Conservation (phyloP, 2,797 vertebrate genomes). For the Ataeniobius toweri region DNA sequence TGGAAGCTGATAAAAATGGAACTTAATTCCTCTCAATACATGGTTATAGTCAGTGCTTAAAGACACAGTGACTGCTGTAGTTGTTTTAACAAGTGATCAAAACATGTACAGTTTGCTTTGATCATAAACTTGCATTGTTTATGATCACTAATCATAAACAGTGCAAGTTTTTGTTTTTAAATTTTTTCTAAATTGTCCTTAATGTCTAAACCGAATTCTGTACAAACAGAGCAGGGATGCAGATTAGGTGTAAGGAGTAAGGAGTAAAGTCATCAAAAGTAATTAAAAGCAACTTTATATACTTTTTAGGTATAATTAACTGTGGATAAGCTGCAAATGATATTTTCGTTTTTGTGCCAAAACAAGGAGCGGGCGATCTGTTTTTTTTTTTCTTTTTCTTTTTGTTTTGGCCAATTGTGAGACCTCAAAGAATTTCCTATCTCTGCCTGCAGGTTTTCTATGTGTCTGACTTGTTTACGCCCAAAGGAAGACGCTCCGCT, state of each 20-base stretch:
- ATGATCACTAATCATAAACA: neutral
- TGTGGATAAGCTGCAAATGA: neutral
- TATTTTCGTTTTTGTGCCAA: neutral
- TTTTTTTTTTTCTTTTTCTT: no score
- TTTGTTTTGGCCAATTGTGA: neutral
- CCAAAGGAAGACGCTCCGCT: conserved; percentile 81
- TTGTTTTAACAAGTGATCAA: no score
- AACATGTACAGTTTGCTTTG: no score
- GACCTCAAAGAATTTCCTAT: neutral
- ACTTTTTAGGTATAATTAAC: neutral
- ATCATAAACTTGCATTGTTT: no score
- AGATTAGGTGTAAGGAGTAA: neutral
- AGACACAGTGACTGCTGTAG: no score
- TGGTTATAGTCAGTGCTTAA: no score
- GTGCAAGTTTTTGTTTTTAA: neutral
- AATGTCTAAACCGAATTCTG: no score
- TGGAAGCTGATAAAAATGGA: no score
- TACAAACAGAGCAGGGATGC: neutral
- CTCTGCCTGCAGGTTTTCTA: conserved; percentile 85
- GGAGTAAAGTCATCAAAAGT: neutral
- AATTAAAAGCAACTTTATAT: neutral
- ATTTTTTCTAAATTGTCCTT: neutral
- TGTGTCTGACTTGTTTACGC: conserved; percentile 92
- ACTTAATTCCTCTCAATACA: no score
- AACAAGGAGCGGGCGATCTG: no score